Percentiles rank a stretch among this genome's conserved stretches.
Conservation (phyloP, 1,140 invertebrate genomes). For the Sarcophaga peregrina region DNA sequence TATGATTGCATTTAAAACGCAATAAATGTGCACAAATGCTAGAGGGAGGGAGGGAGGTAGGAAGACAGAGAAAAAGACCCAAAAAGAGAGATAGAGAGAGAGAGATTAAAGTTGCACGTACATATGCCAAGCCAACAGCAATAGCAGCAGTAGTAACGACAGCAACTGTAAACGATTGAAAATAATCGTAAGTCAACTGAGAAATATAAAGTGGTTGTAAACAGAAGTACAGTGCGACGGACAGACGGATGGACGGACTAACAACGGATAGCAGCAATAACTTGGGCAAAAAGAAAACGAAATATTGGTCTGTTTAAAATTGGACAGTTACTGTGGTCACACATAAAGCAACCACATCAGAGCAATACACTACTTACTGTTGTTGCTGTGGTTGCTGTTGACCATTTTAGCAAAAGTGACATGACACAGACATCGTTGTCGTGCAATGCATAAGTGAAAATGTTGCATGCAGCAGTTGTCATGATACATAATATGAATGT, state of each 20-base stretch:
- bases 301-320: constrained; percentile 15
- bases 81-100: background rate
- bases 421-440: constrained; percentile 27
- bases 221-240: background rate
- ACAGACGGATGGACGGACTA: background rate
- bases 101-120: no score
- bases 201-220: background rate
- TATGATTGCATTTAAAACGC: constrained; percentile 51
- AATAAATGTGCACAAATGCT: constrained; percentile 47
- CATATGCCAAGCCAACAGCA: background rate
- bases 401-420: constrained; percentile 17
- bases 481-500: constrained; percentile 39
- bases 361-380: constrained; percentile 12
- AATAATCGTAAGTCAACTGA: no score
- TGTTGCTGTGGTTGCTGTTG: constrained; percentile 7
- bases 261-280: background rate
- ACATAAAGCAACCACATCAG: constrained; percentile 20
- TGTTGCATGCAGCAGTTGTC: constrained; percentile 40
- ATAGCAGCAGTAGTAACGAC: background rate
- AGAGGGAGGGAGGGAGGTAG: no score
- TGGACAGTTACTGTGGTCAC: constrained; percentile 38
- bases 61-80: no score
- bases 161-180: no score
- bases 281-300: background rate
- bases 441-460: constrained; percentile 40